Percentiles rank a stretch among this genome's conserved stretches.
These are phyloP conservation scores for Caenorhabditis sulstoni DNA, from an alignment of 2,888 invertebrate genomes.

Conservation along the genomic window DNA sequence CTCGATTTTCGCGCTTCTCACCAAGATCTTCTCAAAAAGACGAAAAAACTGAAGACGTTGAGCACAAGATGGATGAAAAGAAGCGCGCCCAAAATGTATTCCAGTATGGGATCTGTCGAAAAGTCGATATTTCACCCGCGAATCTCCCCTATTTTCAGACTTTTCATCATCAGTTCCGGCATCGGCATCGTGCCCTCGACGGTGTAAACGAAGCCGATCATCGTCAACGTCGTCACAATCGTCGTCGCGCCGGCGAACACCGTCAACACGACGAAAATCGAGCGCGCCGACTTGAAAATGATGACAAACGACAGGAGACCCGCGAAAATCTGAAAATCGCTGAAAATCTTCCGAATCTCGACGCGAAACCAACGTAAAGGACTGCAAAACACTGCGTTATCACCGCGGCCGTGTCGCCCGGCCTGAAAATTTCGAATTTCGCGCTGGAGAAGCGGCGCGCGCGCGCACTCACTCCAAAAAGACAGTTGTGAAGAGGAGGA, in stretches of 20 bases:
- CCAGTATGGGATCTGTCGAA: not conserved
- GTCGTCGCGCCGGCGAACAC: constrained; percentile 29
- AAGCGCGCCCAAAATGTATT: constrained; percentile 18
- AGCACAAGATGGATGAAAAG: constrained; percentile 26
- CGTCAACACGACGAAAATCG: constrained; percentile 35
- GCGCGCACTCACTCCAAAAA: too few species aligned
- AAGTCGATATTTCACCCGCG: too few species aligned
- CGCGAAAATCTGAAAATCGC: constrained; percentile 25
- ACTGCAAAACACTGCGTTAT: constrained; percentile 41
- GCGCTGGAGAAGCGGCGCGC: too few species aligned
- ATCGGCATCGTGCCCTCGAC: constrained; percentile 36
- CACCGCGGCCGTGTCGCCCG: constrained; percentile 24
- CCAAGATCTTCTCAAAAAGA: constrained; percentile 35
- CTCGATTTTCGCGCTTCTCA: not conserved
- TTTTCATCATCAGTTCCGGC: constrained; percentile 36
- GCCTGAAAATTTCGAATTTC: too few species aligned
- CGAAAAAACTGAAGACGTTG: constrained; percentile 38
- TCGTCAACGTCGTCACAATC: constrained; percentile 24
- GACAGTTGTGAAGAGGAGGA: constrained; percentile 34
- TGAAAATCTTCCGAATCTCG: not conserved
- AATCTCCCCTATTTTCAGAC: not conserved
- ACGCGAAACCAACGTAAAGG: constrained; percentile 16
- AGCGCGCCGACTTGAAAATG: constrained; percentile 41
- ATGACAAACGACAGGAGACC: constrained; percentile 38
- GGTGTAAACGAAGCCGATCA: constrained; percentile 29